phyloP scores from a whole-genome alignment of 2,888 invertebrate genomes.

The Gari tellinella region DNA sequence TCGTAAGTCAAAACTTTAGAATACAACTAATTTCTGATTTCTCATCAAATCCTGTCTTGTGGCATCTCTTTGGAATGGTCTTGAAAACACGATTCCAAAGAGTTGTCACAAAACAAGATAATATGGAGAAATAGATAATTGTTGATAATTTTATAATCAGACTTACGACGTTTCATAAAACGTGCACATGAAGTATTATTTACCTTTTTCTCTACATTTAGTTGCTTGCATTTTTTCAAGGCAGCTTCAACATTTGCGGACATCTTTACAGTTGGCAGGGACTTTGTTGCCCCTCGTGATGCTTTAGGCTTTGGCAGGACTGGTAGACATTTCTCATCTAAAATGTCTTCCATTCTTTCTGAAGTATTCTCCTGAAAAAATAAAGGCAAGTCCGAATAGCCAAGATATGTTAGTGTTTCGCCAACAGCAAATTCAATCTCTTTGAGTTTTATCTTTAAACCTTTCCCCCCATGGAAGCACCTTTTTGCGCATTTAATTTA shows the following conservation, averaged over 20 bases:
- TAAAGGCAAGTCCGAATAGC: too few species aligned
- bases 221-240: conserved; percentile 57
- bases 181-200: too few species aligned
- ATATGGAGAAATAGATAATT: too few species aligned
- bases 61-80: too few species aligned
- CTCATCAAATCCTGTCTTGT: too few species aligned
- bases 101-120: too few species aligned
- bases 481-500: not conserved
- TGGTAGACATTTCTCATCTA: conserved; percentile 54
- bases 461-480: not conserved
- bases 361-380: not conserved
- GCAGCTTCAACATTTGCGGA: conserved; percentile 60
- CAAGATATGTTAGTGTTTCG: too few species aligned
- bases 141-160: too few species aligned
- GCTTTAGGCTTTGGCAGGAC: conserved; percentile 58
- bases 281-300: conserved; percentile 3
- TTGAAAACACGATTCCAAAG: too few species aligned
- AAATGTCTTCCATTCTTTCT: conserved; percentile 6
- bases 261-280: conserved; percentile 33
- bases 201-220: not conserved
- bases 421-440: not conserved
- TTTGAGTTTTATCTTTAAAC: not conserved
- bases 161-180: too few species aligned
- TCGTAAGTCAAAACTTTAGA: too few species aligned
- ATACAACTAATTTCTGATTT: too few species aligned